Conservation (phyloP, 2,888 invertebrate genomes). For the Polylopha cassiicola region DNA sequence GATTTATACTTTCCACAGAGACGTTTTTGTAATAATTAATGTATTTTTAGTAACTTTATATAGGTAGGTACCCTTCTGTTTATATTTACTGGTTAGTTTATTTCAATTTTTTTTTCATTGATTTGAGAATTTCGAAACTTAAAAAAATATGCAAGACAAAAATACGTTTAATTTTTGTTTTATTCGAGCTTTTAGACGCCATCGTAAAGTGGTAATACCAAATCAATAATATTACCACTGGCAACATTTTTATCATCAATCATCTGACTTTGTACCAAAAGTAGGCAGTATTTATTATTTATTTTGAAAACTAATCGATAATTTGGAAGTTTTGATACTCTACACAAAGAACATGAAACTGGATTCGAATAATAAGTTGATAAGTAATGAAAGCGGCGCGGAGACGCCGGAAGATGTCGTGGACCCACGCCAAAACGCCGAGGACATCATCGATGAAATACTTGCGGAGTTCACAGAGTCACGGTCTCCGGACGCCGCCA, state of each 20-base stretch:
- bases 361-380: constrained; percentile 72
- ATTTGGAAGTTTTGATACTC: constrained; percentile 25
- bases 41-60: constrained; percentile 10
- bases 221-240: too few species aligned
- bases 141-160: too few species aligned
- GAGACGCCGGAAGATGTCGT: constrained; percentile 64
- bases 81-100: background rate
- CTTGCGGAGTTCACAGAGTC: constrained; percentile 68
- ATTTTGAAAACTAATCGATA: constrained; percentile 57
- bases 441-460: constrained; percentile 71
- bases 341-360: constrained; percentile 57
- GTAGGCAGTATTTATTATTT: constrained; percentile 50
- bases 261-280: constrained; percentile 51
- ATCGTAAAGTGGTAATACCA: too few species aligned
- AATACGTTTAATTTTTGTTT: too few species aligned
- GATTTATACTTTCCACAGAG: constrained; percentile 68
- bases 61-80: background rate
- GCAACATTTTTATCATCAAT: constrained; percentile 51
- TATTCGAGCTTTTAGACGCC: too few species aligned
- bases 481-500: constrained; percentile 49
- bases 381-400: constrained; percentile 61
- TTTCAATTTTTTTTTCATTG: background rate
- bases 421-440: constrained; percentile 68
- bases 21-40: constrained; percentile 46
- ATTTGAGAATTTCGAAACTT: too few species aligned